Percentiles rank a stretch among this genome's conserved stretches.
phyloP scores from a whole-genome alignment of 2,113 vertebrate genomes.

The Rattus norvegicus region DNA sequence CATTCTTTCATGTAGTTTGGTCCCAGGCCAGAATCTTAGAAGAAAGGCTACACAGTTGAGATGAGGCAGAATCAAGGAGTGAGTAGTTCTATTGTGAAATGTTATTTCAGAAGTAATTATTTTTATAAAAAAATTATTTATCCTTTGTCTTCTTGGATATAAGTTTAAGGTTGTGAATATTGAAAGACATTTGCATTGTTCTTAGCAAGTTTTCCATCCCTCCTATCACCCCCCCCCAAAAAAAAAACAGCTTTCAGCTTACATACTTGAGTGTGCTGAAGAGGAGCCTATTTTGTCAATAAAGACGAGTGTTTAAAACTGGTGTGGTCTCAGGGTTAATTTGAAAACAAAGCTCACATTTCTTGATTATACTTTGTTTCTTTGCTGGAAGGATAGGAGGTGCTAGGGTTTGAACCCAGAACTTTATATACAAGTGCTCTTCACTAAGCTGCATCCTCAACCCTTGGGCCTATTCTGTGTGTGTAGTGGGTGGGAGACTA shows the following conservation, averaged over 20 bases:
- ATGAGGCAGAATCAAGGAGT: constrained; percentile 73
- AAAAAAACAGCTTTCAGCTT: constrained; percentile 78
- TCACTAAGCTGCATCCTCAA: background rate
- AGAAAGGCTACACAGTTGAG: constrained; percentile 47
- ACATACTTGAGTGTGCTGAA: constrained; percentile 80
- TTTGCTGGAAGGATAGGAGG: background rate
- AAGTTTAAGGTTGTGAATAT: constrained; percentile 75
- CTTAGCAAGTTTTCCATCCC: constrained; percentile 81
- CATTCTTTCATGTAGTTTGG: constrained; percentile 51
- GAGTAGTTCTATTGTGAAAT: constrained; percentile 82
- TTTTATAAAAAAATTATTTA: constrained; percentile 86
- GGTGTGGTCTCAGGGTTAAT: constrained; percentile 17
- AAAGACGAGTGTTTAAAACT: constrained; percentile 81
- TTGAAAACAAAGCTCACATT: constrained; percentile 34
- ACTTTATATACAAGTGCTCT: background rate
- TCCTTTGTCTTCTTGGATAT: constrained; percentile 76
- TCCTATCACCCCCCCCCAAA: constrained; percentile 34
- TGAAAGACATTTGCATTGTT: constrained; percentile 74
- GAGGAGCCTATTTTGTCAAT: constrained; percentile 87
- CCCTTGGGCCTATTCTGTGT: background rate
- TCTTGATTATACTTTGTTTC: background rate
- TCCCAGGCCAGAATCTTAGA: constrained; percentile 39
- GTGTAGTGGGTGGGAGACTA: accelerated
- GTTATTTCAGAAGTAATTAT: constrained; percentile 85
- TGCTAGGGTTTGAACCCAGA: background rate